Conservation (phyloP, 2,797 vertebrate species). For the Rhinichthys osculus region DNA sequence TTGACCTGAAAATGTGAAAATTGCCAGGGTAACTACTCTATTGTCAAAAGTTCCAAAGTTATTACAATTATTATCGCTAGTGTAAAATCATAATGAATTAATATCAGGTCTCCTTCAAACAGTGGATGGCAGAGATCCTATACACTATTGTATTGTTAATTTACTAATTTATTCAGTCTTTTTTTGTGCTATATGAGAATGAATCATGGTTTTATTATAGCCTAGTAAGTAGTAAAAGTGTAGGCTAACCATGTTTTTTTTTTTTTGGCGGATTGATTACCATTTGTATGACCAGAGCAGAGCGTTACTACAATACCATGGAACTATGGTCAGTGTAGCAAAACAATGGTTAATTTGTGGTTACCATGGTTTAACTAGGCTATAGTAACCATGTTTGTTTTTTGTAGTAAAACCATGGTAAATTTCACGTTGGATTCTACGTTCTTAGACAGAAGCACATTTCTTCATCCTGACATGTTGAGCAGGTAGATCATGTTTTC, state of each 20-base stretch:
- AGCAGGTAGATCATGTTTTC: neutral
- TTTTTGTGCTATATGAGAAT: neutral
- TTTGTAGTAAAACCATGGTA: neutral
- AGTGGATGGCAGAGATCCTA: neutral
- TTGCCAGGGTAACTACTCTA: neutral
- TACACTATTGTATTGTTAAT: neutral
- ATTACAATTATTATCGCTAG: neutral
- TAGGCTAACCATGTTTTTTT: neutral
- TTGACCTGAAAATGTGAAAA: no score
- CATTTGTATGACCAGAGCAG: neutral
- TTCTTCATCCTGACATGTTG: neutral
- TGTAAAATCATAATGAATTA: neutral
- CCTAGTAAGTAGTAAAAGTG: neutral
- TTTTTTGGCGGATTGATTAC: neutral
- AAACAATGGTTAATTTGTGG: neutral
- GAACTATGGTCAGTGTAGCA: neutral
- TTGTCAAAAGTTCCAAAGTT: neutral
- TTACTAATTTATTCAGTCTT: neutral
- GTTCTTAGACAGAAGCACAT: neutral
- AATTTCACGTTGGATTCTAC: neutral
- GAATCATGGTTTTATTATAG: neutral
- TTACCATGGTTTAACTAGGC: neutral
- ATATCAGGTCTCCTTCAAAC: neutral
- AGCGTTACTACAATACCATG: neutral
- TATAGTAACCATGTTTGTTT: neutral